Conservation (phyloP, 2,797 vertebrate species). For the Lepidocolaptes lacrymiger region DNA sequence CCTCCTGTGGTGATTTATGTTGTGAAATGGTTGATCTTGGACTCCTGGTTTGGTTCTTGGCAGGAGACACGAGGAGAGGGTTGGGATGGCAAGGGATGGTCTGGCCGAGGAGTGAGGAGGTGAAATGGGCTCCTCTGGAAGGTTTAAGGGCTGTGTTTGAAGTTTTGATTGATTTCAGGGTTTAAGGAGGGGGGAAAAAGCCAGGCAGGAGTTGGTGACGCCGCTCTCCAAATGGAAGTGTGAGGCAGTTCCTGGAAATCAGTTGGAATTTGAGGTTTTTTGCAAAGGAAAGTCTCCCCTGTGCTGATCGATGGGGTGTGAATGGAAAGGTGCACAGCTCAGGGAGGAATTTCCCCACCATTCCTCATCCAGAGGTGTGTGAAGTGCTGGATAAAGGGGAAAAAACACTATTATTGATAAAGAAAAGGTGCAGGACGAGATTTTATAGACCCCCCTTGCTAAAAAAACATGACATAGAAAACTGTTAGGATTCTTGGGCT, state of each 20-base stretch:
- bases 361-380: background rate
- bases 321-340: background rate
- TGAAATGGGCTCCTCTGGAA: background rate
- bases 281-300: background rate
- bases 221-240: slow-evolving; percentile 22
- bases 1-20: slow-evolving; percentile 3
- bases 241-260: slow-evolving; percentile 29
- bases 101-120: background rate
- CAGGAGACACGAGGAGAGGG: background rate
- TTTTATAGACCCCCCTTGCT: background rate
- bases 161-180: slow-evolving; percentile 3
- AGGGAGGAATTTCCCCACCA: background rate
- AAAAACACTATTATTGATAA: background rate
- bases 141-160: background rate
- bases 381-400: background rate
- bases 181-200: background rate
- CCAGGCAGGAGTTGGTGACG: background rate
- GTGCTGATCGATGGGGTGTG: background rate
- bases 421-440: background rate
- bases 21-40: slow-evolving; percentile 42
- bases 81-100: background rate
- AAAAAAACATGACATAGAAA: background rate
- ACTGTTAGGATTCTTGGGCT: background rate
- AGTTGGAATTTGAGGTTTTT: background rate
- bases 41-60: slow-evolving; percentile 10